phyloP scores from a whole-genome alignment of 2,888 invertebrate genomes.

The Meghimatium bilineatum region DNA sequence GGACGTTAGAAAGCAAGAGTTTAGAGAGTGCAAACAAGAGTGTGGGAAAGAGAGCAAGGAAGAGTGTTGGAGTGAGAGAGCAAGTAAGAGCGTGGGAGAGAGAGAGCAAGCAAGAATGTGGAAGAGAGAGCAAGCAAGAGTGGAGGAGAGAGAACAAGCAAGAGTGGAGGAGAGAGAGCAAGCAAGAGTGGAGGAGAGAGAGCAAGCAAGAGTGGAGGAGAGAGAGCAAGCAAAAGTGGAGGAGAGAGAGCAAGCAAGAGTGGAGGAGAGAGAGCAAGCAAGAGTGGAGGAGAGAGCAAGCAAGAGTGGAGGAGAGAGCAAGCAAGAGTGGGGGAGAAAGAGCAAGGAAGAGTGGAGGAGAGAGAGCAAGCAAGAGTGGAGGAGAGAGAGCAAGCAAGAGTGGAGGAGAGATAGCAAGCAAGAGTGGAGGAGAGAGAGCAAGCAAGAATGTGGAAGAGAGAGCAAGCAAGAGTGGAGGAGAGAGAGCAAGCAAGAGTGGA shows the following conservation, averaged over 20 bases:
- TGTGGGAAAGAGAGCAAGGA: too few species aligned
- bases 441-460: slow-evolving; percentile 13
- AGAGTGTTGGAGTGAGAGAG: too few species aligned
- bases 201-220: slow-evolving; percentile 14
- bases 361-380: slow-evolving; percentile 13
- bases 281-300: neutral
- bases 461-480: too few species aligned
- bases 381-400: slow-evolving; percentile 27
- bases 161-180: too few species aligned
- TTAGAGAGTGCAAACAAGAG: too few species aligned
- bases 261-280: slow-evolving; percentile 19
- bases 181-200: slow-evolving; percentile 27
- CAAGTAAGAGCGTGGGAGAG: too few species aligned
- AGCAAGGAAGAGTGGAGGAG: slow-evolving; percentile 9
- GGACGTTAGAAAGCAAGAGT: too few species aligned
- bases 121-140: too few species aligned
- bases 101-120: too few species aligned
- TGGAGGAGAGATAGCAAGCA: neutral
- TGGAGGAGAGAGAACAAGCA: too few species aligned
- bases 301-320: neutral
- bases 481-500: slow-evolving; percentile 13
- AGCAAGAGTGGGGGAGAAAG: slow-evolving; percentile 24
- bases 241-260: slow-evolving; percentile 6
- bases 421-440: slow-evolving; percentile 27
- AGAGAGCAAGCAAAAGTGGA: too few species aligned